Evolutionary conservation across 2,888 invertebrate species (phyloP).

Genomic region (Lycia hirtaria): DNA sequence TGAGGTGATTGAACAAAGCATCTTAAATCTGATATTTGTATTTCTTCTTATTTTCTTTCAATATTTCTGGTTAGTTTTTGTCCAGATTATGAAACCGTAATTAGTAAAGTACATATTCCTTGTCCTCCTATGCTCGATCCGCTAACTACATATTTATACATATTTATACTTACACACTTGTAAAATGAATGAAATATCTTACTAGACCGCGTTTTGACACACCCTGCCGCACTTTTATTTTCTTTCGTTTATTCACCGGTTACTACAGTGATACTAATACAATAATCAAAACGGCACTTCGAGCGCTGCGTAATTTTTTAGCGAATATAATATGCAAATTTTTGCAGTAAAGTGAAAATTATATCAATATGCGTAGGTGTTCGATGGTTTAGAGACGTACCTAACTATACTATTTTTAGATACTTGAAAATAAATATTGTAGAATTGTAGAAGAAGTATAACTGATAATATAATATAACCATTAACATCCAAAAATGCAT

Average conservation of each 20-base stretch:
- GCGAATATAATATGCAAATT: conserved; percentile 44
- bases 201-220: conserved; percentile 22
- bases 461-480: too few species aligned
- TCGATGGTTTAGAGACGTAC: background rate
- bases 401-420: background rate
- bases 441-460: too few species aligned
- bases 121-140: too few species aligned
- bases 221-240: conserved; percentile 28
- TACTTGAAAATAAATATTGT: background rate
- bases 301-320: conserved; percentile 45
- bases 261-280: conserved; percentile 45
- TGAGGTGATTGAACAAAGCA: too few species aligned
- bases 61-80: too few species aligned
- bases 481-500: too few species aligned
- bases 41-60: too few species aligned
- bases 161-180: background rate
- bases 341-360: conserved; percentile 51
- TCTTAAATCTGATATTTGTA: too few species aligned
- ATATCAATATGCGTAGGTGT: conserved; percentile 30
- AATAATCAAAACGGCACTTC: conserved; percentile 42
- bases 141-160: background rate
- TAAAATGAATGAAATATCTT: conserved; percentile 41
- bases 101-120: too few species aligned
- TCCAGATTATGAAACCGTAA: too few species aligned
- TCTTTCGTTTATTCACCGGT: conserved; percentile 35